Conservation (phyloP, 2,113 vertebrate species). For the Chloropsis cyanopogon region DNA sequence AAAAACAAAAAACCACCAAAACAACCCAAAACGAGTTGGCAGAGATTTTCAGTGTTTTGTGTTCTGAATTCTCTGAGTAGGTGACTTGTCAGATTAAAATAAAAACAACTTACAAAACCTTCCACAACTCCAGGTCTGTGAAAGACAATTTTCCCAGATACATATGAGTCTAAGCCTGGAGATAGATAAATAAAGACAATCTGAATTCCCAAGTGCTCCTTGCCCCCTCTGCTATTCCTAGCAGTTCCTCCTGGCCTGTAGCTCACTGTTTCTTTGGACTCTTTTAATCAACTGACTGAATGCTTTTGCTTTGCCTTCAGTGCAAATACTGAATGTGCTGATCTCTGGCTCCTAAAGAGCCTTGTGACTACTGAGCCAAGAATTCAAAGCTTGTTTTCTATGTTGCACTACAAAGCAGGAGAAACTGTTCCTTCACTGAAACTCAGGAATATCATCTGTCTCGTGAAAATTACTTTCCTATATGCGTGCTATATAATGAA, state of each 20-base stretch:
- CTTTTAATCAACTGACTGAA: background rate
- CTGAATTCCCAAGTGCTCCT: background rate
- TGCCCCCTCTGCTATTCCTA: background rate
- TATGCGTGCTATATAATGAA: background rate
- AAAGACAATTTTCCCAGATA: background rate
- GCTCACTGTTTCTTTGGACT: background rate
- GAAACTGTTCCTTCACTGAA: background rate
- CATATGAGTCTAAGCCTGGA: background rate
- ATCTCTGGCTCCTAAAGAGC: background rate
- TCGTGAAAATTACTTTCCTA: background rate
- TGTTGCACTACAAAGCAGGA: background rate
- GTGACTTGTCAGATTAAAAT: background rate
- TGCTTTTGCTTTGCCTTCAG: background rate
- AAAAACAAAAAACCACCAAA: no score
- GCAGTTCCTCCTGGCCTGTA: background rate
- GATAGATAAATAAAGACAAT: background rate
- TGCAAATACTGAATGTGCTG: background rate
- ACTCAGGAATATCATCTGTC: background rate
- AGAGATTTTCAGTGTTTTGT: background rate
- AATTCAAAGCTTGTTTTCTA: background rate
- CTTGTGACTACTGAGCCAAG: background rate
- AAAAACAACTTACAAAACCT: background rate
- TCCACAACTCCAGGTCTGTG: background rate
- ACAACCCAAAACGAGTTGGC: background rate
- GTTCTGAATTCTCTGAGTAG: background rate